Base-by-base conservation (phyloP, 2,113 vertebrate genomes). In the Trochalopteron elliotii region DNA sequence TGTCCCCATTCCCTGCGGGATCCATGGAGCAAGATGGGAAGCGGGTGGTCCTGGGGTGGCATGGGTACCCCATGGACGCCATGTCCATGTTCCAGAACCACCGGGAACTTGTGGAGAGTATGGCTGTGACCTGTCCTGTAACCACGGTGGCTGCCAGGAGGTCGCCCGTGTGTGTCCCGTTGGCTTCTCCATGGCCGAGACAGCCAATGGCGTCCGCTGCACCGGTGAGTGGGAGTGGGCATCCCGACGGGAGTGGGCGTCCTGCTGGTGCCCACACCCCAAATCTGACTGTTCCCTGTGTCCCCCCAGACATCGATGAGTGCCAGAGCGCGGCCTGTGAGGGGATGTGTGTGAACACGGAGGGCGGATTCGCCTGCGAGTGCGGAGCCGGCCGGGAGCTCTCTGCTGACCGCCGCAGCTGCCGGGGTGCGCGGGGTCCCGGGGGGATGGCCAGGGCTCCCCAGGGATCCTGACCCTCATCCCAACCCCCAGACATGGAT, bases 121-220 rank as follows among this genome's bases (percentile, higher is more conserved):
- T 0, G 98, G 98, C 90, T 98, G 98, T 3, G 98, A 98, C 91
- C 94, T 98, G 14, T 81, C 96, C 83, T 98, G 98, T 55, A 98
- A 98, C 94, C 97, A 98, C 0, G 98, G 98, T 0, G 98, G 98
- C 61, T 98, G 98, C 90, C 98, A 98, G 89, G 98, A 98, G 89
- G 97, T 98, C 8, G 97, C 98, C 40, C 97, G 98, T 0, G 98
- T 98, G 53, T 98, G 98, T n/a, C 98, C 98, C 0, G 10, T 98
- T 8, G 98, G 98, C 80, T 98, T 98, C 94, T 95, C 90, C 35
- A 98, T 98, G 98, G 96, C 89, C 2, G 98, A 98, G 96, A 98
- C 97, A 1, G 91, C 94, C 63, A 97, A 97, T 2, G 98, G 98
- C 17, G 27, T 98, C 76, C 97, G 95, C 56, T 98, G 98, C 92